Percentiles rank a stretch among this genome's conserved stretches.
phyloP scores from a whole-genome alignment of 2,888 invertebrate species.

The Ommatoiulus sabulosus region DNA sequence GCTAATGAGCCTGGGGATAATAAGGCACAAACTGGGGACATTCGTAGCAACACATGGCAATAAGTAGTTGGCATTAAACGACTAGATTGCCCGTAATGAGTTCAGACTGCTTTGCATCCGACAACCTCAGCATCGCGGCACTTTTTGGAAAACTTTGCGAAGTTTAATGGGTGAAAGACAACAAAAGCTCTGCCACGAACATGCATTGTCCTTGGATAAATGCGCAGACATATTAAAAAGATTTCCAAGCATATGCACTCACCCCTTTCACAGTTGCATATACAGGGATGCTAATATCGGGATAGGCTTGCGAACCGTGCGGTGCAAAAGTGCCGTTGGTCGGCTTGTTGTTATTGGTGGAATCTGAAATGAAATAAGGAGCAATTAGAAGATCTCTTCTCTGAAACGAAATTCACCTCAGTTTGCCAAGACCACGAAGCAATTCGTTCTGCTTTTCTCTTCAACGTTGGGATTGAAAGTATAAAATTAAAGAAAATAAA shows the following conservation, averaged over 20 bases:
- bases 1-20: slow-evolving; percentile 31
- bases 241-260: too few species aligned
- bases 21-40: slow-evolving; percentile 10
- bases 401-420: too few species aligned
- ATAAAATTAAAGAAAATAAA: too few species aligned
- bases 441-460: too few species aligned
- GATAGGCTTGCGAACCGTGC: slow-evolving; percentile 59
- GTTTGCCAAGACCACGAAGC: too few species aligned
- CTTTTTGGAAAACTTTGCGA: background rate
- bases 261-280: slow-evolving; percentile 96
- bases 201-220: too few species aligned
- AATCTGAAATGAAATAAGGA: slow-evolving; percentile 57
- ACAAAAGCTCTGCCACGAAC: too few species aligned
- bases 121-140: background rate
- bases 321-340: slow-evolving; percentile 57
- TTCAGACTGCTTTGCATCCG: slow-evolving; percentile 1
- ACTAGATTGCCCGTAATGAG: slow-evolving; percentile 11
- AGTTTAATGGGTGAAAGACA: too few species aligned
- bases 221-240: too few species aligned
- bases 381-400: background rate
- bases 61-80: slow-evolving; percentile 5
- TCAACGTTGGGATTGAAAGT: too few species aligned
- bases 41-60: background rate
- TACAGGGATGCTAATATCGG: slow-evolving; percentile 78
- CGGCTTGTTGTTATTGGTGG: slow-evolving; percentile 59